Conservation (phyloP, 1,140 invertebrate genomes). For the Pachypsylla venusta region DNA sequence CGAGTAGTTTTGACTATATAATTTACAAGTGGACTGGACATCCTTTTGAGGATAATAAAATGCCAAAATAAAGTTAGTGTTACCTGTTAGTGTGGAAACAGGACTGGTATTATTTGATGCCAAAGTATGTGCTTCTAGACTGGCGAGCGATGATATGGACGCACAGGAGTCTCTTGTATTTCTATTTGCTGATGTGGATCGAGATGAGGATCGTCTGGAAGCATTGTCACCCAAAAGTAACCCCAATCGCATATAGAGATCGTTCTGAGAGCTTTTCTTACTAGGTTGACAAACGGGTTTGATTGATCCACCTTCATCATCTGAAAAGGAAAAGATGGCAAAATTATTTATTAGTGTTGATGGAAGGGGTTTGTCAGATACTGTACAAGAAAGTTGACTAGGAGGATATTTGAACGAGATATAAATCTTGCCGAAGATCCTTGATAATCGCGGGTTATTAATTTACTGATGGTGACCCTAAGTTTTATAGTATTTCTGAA, state of each 20-base stretch:
- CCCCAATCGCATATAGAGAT: slow-evolving; percentile 72
- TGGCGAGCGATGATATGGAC: slow-evolving; percentile 53
- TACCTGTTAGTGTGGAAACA: slow-evolving; percentile 68
- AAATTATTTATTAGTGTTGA: slow-evolving; percentile 12
- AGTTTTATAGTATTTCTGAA: too few relatives aligned
- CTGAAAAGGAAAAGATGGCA: slow-evolving; percentile 32
- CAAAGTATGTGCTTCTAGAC: slow-evolving; percentile 44
- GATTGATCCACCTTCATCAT: slow-evolving; percentile 50
- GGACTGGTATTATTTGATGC: slow-evolving; percentile 72
- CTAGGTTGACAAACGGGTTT: slow-evolving; percentile 36
- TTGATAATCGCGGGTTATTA: too few relatives aligned
- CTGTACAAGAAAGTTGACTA: neutral
- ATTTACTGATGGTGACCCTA: too few relatives aligned
- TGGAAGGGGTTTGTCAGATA: neutral
- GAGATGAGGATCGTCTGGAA: slow-evolving; percentile 29
- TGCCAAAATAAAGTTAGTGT: too few relatives aligned
- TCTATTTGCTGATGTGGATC: slow-evolving; percentile 14
- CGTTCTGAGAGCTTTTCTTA: slow-evolving; percentile 47
- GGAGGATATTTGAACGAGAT: too few relatives aligned
- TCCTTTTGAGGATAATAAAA: too few relatives aligned
- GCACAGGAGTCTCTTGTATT: slow-evolving; percentile 19
- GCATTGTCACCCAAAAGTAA: slow-evolving; percentile 56
- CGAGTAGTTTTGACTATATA: too few relatives aligned
- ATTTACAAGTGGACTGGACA: too few relatives aligned
- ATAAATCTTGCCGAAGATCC: too few relatives aligned